Evolutionary conservation across 2,113 vertebrate genomes (phyloP), one percentile per base, ranked within the genome.

Genomic region (Drymodes brunneopygia): DNA sequence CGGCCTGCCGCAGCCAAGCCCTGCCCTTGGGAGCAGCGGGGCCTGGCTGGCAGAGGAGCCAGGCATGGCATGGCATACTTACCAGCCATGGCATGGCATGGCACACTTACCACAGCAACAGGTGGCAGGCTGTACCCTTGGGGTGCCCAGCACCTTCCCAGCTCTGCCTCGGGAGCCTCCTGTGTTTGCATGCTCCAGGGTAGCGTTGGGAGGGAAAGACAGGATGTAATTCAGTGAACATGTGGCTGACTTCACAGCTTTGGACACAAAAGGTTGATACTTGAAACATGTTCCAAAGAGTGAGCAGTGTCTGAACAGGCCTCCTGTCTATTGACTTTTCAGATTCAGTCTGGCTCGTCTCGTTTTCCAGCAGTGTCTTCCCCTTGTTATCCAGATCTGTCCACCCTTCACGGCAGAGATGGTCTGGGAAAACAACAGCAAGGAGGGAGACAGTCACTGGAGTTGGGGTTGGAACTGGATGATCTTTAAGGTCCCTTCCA

Each of bases 11-110:
- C 56, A n/a, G 82, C 78, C 78, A 67, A 87, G 47, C 44, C 70
- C 87, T 95, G 87, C 81, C 85, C 81, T 54, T 28, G 61, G 92
- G n/a, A 61, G 42, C 70, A 29, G 56, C 0, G 0, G 31, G 58
- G 72, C 19, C 16, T 0, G 1, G 61, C 53, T 80, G 53, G 29
- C 0, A 0, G 38, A 64, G 44, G 27, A 91, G 35, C 53, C 1
- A 3, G 20, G 57, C 33, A 61, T 16, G 35, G 73, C 36, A 28
- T 16, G 20, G 36, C 35, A 58, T 11, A 44, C 42, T 44, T 44
- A 44, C 42, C 42, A 15, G 44, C 18, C 53, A 69, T 28, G 42
- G 61, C 29, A 64, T 5, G n/a, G 64, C 80, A 42, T 1, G 1
- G 72, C 67, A 66, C 6, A 8, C 40, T 75, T 48, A 45, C 31